phyloP scores from a whole-genome alignment of 2,113 vertebrate genomes.

The Toxotes jaculatrix region DNA sequence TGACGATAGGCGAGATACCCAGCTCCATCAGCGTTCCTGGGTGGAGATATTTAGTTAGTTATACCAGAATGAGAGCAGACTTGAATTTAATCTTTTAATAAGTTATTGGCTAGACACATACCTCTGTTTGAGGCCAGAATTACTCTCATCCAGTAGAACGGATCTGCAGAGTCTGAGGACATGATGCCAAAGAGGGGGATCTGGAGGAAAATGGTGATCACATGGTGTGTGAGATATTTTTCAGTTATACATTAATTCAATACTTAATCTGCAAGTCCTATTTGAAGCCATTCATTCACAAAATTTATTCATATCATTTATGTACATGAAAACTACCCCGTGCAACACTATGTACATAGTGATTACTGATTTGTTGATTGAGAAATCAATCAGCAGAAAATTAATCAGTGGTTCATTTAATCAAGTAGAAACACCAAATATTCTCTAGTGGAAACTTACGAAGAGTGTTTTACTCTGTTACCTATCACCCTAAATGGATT shows the following conservation, averaged over 20 bases:
- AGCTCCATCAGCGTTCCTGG: conserved; percentile 97
- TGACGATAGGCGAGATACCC: conserved; percentile 98
- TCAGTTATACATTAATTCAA: background rate
- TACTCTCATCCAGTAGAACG: conserved; percentile 99
- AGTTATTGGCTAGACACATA: conserved; percentile 13
- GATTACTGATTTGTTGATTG: background rate
- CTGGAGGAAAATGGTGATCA: conserved; percentile 74
- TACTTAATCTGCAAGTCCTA: background rate
- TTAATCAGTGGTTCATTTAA: background rate
- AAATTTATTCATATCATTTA: background rate
- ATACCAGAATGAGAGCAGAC: background rate
- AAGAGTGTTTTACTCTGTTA: background rate
- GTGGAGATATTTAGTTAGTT: conserved; percentile 37
- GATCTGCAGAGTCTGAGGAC: conserved; percentile 99
- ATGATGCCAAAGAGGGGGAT: conserved; percentile 99
- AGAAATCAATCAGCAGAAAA: background rate
- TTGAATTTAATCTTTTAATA: background rate
- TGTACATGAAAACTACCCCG: background rate
- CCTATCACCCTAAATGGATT: background rate
- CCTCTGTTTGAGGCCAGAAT: conserved; percentile 99
- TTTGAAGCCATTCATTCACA: background rate
- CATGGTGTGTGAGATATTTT: background rate
- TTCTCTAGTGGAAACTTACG: background rate
- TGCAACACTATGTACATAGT: background rate
- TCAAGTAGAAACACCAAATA: background rate